These are phyloP conservation scores for Netelia inedita DNA, from an alignment of 2,888 invertebrate species.

Conservation along the genomic window DNA sequence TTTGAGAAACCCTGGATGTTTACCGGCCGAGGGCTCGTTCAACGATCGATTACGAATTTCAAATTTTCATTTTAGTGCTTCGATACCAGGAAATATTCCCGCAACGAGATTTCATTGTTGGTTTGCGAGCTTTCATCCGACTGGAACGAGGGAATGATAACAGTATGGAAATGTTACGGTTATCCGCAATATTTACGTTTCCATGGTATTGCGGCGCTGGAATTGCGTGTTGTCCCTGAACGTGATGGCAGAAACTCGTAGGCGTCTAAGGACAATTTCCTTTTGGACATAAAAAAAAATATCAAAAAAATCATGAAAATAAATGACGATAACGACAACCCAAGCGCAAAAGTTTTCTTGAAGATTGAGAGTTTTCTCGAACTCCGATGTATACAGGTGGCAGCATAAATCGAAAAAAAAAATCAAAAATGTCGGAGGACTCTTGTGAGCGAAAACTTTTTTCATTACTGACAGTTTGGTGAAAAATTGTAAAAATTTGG, in stretches of 20 bases:
- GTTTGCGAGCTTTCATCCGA: neutral
- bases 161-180: neutral
- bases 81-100: neutral
- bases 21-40: no score
- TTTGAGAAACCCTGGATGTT: no score
- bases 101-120: neutral
- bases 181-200: neutral
- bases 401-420: neutral
- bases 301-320: no score
- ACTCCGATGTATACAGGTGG: neutral
- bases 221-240: neutral
- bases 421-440: neutral
- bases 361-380: neutral
- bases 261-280: neutral
- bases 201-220: neutral
- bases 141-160: neutral
- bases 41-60: neutral
- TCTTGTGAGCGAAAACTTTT: slow-evolving; percentile 22
- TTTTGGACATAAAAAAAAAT: no score
- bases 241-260: neutral
- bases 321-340: no score
- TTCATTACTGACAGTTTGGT: slow-evolving; percentile 8
- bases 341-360: no score
- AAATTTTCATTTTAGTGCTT: neutral
- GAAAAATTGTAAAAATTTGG: neutral